A percentile compares a stretch with the other conserved stretches of the same genome.
phyloP scores from a whole-genome alignment of 1,140 invertebrate genomes.

The Chionoecetes opilio region DNA sequence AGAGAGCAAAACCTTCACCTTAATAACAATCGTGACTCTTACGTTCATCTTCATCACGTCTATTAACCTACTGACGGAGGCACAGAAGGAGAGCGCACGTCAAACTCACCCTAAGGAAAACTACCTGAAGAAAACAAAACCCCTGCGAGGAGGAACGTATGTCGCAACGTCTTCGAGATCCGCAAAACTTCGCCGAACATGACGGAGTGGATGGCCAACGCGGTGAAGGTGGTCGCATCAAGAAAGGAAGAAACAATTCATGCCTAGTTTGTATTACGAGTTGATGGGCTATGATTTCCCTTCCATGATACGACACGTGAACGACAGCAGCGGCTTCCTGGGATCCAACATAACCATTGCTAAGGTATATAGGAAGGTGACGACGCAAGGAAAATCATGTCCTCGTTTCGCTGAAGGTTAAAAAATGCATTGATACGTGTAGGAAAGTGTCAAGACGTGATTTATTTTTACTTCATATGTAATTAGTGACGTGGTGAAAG shows the following conservation, averaged over 20 bases:
- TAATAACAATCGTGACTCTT: background rate
- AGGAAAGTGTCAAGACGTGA: too few species aligned
- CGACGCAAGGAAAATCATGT: too few species aligned
- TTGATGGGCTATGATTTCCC: background rate
- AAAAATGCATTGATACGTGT: background rate
- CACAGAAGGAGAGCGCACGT: background rate
- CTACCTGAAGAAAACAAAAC: background rate
- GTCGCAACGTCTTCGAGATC: slow-evolving; percentile 49
- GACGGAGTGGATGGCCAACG: background rate
- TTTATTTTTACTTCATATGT: too few species aligned
- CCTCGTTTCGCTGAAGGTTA: too few species aligned
- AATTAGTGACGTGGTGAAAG: too few species aligned
- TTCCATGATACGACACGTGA: background rate
- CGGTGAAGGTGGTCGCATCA: background rate
- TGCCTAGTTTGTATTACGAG: background rate
- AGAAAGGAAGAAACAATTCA: background rate
- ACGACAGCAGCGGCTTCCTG: background rate
- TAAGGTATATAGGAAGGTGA: background rate
- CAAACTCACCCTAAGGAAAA: background rate
- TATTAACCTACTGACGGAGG: background rate
- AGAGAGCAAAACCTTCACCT: background rate
- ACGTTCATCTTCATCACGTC: background rate
- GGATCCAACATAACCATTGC: slow-evolving; percentile 14
- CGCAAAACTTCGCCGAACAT: background rate
- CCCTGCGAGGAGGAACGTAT: background rate